Evolutionary conservation across 1,140 invertebrate species (phyloP).

Genomic region (Sycophaga agraensis): DNA sequence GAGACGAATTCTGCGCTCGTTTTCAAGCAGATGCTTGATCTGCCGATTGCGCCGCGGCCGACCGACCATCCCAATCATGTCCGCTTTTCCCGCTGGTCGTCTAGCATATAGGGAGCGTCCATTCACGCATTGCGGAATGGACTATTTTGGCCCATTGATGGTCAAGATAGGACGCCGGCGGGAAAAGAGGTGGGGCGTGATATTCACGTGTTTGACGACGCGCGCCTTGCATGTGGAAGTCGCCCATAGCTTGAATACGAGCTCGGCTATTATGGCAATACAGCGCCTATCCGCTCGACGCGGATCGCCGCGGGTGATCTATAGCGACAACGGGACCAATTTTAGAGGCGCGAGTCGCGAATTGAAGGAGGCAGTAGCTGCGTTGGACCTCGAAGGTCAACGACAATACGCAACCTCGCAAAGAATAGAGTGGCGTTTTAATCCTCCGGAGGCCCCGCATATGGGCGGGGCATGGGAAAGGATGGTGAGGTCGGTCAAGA

Average conservation of each 20-base stretch:
- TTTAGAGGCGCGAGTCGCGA: too few relatives aligned
- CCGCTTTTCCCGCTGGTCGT: conserved; percentile 33
- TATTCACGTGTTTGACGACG: not conserved
- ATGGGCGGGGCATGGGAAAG: too few relatives aligned
- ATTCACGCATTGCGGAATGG: not conserved
- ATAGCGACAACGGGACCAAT: too few relatives aligned
- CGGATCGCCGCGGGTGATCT: conserved; percentile 3
- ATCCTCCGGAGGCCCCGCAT: not conserved
- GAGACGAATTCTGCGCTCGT: not conserved
- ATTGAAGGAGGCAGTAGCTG: too few relatives aligned
- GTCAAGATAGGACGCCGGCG: not conserved
- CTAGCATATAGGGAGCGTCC: conserved; percentile 29
- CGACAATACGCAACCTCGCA: too few relatives aligned
- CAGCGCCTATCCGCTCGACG: conserved; percentile 29
- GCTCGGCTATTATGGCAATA: conserved; percentile 35
- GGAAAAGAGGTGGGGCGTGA: conserved; percentile 4
- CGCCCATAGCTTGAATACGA: conserved; percentile 26
- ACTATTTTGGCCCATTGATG: conserved; percentile 8
- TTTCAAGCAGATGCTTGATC: not conserved
- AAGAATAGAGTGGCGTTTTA: too few relatives aligned
- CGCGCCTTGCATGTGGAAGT: conserved; percentile 38
- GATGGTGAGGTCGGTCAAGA: too few relatives aligned
- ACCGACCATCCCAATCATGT: conserved; percentile 22
- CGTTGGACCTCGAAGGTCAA: too few relatives aligned
- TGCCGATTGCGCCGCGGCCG: not conserved